These are phyloP conservation scores for Halichoerus grypus DNA, from an alignment of 2,113 vertebrate genomes.

Conservation along the genomic window DNA sequence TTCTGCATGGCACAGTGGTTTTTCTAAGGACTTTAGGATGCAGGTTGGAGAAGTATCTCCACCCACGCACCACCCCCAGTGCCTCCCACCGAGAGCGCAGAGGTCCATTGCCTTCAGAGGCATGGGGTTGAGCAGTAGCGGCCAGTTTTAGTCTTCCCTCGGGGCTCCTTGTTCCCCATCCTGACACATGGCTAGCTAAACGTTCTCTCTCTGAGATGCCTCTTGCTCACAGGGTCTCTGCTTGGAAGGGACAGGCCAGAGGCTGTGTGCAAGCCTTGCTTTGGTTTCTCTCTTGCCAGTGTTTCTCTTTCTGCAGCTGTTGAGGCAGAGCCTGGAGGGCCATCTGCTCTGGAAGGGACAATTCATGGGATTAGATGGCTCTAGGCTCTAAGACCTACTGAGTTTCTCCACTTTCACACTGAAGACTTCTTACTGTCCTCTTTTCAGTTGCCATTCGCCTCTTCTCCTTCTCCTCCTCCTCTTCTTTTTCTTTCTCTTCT, in stretches of 20 bases:
- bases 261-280: background rate
- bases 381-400: background rate
- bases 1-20: background rate
- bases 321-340: background rate
- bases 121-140: background rate
- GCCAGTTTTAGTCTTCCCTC: too few relatives aligned
- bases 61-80: too few relatives aligned
- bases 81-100: background rate
- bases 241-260: background rate
- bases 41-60: background rate
- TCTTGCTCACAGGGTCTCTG: background rate
- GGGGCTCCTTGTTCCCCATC: background rate
- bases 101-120: background rate
- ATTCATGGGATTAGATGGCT: background rate
- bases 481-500: background rate
- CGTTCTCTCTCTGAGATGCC: background rate
- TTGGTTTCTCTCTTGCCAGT: background rate
- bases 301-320: background rate
- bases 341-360: background rate
- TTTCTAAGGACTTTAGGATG: background rate
- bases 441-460: background rate
- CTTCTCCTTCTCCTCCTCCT: too few relatives aligned
- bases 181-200: fast-evolving
- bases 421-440: background rate
- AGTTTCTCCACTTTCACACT: background rate